Percentiles rank a stretch among this genome's conserved stretches.
These are phyloP conservation scores for Zoanthus solanderi DNA, from an alignment of 92 coral and sea anemone species.

Conservation along the genomic window DNA sequence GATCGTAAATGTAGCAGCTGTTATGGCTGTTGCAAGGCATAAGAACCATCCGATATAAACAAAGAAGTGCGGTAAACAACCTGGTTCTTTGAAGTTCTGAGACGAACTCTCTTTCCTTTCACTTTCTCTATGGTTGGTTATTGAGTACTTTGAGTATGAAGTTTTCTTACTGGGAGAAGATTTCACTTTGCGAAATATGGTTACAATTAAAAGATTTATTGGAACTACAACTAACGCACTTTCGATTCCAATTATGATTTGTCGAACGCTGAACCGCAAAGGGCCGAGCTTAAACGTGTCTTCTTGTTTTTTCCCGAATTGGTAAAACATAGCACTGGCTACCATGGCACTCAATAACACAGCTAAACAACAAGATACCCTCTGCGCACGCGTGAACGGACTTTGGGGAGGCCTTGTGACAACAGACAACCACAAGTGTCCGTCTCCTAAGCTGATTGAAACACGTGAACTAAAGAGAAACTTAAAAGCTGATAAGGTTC, in stretches of 20 bases:
- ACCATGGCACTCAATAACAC: slow-evolving; percentile 90
- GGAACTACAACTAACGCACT: slow-evolving; percentile 92
- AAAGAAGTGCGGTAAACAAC: slow-evolving; percentile 84
- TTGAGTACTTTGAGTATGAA: not conserved
- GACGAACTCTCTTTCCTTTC: slow-evolving; percentile 1
- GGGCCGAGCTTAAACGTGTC: slow-evolving; percentile 81
- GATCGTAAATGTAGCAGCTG: slow-evolving; percentile 73
- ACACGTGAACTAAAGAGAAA: slow-evolving; percentile 82
- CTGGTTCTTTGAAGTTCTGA: slow-evolving; percentile 37
- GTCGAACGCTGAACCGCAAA: slow-evolving; percentile 81
- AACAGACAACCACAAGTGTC: slow-evolving; percentile 94
- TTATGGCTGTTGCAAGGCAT: slow-evolving; percentile 61
- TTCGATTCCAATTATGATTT: slow-evolving; percentile 82
- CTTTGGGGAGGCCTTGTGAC: slow-evolving; percentile 94
- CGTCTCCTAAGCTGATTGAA: slow-evolving; percentile 82
- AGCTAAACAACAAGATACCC: slow-evolving; percentile 89
- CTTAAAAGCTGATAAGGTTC: slow-evolving; percentile 79
- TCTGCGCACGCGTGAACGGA: slow-evolving; percentile 93
- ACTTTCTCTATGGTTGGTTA: not conserved
- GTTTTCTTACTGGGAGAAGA: not conserved
- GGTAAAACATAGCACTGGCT: slow-evolving; percentile 96
- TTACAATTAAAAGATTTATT: slow-evolving; percentile 77
- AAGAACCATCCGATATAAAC: slow-evolving; percentile 77
- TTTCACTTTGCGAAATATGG: slow-evolving; percentile 85
- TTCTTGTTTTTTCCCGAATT: slow-evolving; percentile 80